phyloP scores from a whole-genome alignment of 2,113 vertebrate species.

The Megaceryle torquata region DNA sequence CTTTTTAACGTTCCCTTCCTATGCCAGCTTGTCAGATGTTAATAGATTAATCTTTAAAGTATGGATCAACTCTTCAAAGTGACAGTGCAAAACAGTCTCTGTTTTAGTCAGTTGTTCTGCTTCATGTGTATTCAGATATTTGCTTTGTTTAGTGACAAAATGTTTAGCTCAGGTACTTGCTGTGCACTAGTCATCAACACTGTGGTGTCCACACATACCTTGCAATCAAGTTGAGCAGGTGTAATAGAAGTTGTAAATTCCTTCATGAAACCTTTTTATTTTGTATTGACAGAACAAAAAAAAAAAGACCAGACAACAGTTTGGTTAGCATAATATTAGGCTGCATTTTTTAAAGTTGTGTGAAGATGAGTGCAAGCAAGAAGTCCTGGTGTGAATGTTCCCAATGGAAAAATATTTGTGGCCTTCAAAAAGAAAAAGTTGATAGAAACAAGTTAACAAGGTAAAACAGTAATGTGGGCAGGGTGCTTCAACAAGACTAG shows the following conservation, averaged over 20 bases:
- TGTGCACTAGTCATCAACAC: neutral
- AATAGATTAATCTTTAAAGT: neutral
- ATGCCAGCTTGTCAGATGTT: neutral
- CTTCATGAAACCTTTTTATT: neutral
- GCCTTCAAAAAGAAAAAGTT: neutral
- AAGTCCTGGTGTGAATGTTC: neutral
- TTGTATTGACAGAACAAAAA: neutral
- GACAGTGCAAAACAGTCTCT: neutral
- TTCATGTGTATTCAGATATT: neutral
- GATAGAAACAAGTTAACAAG: neutral
- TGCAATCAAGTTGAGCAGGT: neutral
- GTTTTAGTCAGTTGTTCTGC: neutral
- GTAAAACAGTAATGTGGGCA: neutral
- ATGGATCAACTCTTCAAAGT: neutral
- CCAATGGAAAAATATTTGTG: neutral
- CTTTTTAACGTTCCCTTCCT: neutral
- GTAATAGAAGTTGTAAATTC: neutral
- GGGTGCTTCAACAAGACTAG: neutral
- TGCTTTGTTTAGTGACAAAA: neutral
- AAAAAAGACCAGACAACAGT: neutral
- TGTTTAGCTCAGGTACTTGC: neutral
- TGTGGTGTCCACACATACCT: neutral
- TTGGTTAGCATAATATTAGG: neutral
- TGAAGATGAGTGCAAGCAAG: neutral
- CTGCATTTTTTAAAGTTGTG: neutral